Base-by-base conservation (phyloP, 2,888 invertebrate species). In the Habroteleia sp. region DNA sequence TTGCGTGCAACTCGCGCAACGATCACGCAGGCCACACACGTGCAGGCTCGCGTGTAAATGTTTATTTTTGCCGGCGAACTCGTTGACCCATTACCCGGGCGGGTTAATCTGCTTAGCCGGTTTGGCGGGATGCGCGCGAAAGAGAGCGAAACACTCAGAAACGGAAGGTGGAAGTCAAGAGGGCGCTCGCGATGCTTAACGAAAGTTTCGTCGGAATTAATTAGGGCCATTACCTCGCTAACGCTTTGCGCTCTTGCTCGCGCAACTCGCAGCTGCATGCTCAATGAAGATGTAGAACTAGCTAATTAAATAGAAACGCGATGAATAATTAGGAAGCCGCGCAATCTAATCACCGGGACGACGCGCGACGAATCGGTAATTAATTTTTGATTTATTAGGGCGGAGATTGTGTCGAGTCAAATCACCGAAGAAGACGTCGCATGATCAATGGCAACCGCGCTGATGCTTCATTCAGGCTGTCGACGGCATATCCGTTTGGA, bases 121-220 rank as follows among this genome's bases (percentile, higher is more conserved):
- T 20, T 39, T 20, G 5, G 37, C 27, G 33, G 48, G n/a, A 13
- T 11, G 23, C 11, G 54, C 44, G 56, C 66, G 25, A 42, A 42
- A 42, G 41, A 42, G 71, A 48, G 42, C 48, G 17, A 54, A 14
- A 44, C 14, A 3, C 52, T 3, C 14, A 29, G 39, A 66, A 37
- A 6, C 52, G 52, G 62, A 46, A 75, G 60, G 71, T 56, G 52
- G 58, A 65, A 65, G 63, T 54, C 33, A 58, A 48, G 31, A 33
- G 66, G 25, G 50, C 63, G 60, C 54, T 29, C 39, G 48, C 62
- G 50, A 63, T 58, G 74, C 74, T 65, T 58, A 69, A 60, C 76
- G 76, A 72, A 77, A 73, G 68, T 75, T 77, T 77, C 75, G 71
- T 75, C 42, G 66, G 69, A 77, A 77, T 77, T 75, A 77, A 77